These are phyloP conservation scores for Acrobasis suavella DNA, from an alignment of 2,888 invertebrate genomes.

Conservation along the genomic window DNA sequence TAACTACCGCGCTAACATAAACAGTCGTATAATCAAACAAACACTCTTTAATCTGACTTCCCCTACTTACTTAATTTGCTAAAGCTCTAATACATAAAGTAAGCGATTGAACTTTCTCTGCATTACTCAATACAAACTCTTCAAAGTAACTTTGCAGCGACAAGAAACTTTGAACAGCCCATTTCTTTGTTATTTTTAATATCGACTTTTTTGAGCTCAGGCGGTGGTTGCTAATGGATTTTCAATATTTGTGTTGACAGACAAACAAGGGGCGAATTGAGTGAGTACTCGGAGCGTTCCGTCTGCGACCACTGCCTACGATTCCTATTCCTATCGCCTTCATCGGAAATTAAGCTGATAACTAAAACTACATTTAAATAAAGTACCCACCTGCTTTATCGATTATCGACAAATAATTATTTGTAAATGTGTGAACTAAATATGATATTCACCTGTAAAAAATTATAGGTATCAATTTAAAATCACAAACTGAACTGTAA, in stretches of 20 bases:
- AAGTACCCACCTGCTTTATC: too few relatives aligned
- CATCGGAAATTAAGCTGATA: background rate
- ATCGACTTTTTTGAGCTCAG: conserved; percentile 69
- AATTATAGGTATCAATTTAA: too few relatives aligned
- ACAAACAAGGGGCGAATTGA: conserved; percentile 70
- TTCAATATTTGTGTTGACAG: conserved; percentile 78
- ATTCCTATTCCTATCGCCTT: background rate
- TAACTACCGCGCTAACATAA: too few relatives aligned
- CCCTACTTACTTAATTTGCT: conserved; percentile 4
- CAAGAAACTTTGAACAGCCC: conserved; percentile 57
- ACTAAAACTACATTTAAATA: background rate
- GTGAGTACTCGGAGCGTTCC: conserved; percentile 56
- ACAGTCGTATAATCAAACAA: too few relatives aligned
- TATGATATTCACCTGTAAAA: too few relatives aligned
- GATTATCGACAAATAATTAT: too few relatives aligned
- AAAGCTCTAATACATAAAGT: conserved; percentile 37
- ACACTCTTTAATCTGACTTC: too few relatives aligned
- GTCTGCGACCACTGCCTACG: conserved; percentile 41
- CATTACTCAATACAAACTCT: conserved; percentile 47
- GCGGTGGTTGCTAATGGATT: conserved; percentile 76
- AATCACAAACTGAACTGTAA: too few relatives aligned
- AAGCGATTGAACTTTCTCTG: conserved; percentile 42
- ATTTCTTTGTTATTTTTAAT: conserved; percentile 75
- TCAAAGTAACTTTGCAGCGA: conserved; percentile 53
- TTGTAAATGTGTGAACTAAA: too few relatives aligned